These are phyloP conservation scores for Tridacna gigas DNA, from an alignment of 2,888 invertebrate species.

Conservation along the genomic window DNA sequence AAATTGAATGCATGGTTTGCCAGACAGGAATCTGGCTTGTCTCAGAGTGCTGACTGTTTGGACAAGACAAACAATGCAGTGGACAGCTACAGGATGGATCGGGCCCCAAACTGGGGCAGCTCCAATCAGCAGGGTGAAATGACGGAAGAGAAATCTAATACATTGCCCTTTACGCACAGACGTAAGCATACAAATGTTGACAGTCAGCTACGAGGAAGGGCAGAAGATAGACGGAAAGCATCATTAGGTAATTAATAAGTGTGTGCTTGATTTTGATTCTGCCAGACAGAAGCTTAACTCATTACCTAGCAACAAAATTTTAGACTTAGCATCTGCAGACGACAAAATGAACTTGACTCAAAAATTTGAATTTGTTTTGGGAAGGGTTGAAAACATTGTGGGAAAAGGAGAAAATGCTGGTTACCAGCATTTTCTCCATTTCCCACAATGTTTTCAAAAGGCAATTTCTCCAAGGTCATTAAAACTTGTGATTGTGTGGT, in stretches of 20 bases:
- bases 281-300: neutral
- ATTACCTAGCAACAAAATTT: neutral
- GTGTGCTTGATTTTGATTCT: neutral
- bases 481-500: too few relatives aligned
- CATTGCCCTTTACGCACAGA: slow-evolving; percentile 50
- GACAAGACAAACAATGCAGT: slow-evolving; percentile 37
- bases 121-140: slow-evolving; percentile 18
- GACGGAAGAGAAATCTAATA: slow-evolving; percentile 55
- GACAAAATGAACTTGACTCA: too few relatives aligned
- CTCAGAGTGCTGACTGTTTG: slow-evolving; percentile 23
- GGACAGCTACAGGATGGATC: slow-evolving; percentile 38
- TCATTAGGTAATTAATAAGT: slow-evolving; percentile 37
- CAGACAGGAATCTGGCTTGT: slow-evolving; percentile 53
- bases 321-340: too few relatives aligned
- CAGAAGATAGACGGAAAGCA: slow-evolving; percentile 48
- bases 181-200: slow-evolving; percentile 25
- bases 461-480: too few relatives aligned
- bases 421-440: neutral
- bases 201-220: slow-evolving; percentile 41
- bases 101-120: slow-evolving; percentile 31
- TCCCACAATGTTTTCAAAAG: neutral
- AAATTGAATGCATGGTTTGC: slow-evolving; percentile 77
- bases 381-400: too few relatives aligned
- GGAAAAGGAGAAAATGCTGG: neutral
- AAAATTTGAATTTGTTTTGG: too few relatives aligned